phyloP scores from a whole-genome alignment of 2,113 vertebrate genomes.

The Melanerpes formicivorus region DNA sequence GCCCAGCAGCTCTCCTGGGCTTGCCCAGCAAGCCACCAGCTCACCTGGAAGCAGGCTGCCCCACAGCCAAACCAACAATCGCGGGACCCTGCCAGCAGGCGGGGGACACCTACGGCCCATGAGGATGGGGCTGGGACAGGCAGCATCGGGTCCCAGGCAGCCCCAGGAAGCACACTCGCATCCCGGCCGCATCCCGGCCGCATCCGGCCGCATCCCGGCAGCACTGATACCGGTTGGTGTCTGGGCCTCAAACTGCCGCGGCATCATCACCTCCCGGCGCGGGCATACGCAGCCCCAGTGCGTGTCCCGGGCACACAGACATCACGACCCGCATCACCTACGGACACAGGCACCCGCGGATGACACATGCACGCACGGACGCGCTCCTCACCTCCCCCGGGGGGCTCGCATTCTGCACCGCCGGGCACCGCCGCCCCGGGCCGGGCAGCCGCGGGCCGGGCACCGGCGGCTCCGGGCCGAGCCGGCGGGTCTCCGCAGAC shows the following conservation, averaged over 20 bases:
- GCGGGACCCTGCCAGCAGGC: neutral
- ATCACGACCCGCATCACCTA: neutral
- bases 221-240: neutral
- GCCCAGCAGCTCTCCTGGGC: neutral
- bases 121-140: neutral
- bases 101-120: neutral
- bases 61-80: rapidly evolving
- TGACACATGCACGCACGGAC: neutral
- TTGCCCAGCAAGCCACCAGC: neutral
- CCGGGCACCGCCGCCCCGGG: neutral
- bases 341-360: neutral
- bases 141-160: rapidly evolving
- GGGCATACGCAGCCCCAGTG: neutral
- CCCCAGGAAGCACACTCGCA: neutral
- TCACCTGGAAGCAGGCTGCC: neutral
- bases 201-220: neutral
- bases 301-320: neutral
- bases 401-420: conserved; percentile 8
- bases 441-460: neutral
- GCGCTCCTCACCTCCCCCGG: conserved; percentile 20
- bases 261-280: neutral
- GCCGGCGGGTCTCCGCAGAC: neutral
- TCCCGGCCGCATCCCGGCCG: neutral
- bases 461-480: neutral
- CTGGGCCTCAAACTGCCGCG: neutral